A percentile compares a stretch with the other conserved stretches of the same genome.
Conservation (phyloP, 2,113 vertebrate genomes). For the Ptilorrhoa leucosticta region DNA sequence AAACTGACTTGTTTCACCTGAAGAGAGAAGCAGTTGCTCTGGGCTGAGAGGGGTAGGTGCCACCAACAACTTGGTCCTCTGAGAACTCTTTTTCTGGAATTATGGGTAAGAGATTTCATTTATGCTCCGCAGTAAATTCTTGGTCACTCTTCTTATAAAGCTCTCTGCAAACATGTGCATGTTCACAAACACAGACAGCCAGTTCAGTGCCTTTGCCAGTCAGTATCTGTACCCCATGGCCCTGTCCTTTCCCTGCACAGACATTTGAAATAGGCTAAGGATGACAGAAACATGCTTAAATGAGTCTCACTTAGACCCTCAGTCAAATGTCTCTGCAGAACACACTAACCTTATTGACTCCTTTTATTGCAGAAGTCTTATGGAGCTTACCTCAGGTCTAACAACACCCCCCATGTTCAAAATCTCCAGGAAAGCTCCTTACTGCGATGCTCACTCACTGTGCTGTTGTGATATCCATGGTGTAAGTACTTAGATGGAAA, state of each 20-base stretch:
- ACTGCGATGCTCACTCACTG: not conserved
- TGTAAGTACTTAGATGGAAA: slow-evolving; percentile 5
- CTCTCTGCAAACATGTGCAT: not conserved
- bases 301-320: not conserved
- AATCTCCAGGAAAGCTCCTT: slow-evolving; percentile 53
- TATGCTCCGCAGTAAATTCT: not conserved
- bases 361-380: not conserved
- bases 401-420: not conserved
- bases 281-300: not conserved
- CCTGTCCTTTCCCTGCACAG: not conserved
- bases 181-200: not conserved
- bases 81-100: not conserved
- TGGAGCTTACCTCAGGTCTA: not conserved
- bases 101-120: not conserved
- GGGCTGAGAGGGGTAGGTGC: not conserved
- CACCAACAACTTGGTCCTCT: not conserved
- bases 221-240: not conserved
- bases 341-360: slow-evolving; percentile 1
- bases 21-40: not conserved
- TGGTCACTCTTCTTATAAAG: not conserved
- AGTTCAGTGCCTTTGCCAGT: not conserved
- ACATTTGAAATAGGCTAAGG: not conserved
- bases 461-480: not conserved
- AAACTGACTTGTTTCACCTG: not conserved
- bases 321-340: not conserved